phyloP scores from a whole-genome alignment of 64 coral and sea anemone genomes.

The Platygyra sinensis region DNA sequence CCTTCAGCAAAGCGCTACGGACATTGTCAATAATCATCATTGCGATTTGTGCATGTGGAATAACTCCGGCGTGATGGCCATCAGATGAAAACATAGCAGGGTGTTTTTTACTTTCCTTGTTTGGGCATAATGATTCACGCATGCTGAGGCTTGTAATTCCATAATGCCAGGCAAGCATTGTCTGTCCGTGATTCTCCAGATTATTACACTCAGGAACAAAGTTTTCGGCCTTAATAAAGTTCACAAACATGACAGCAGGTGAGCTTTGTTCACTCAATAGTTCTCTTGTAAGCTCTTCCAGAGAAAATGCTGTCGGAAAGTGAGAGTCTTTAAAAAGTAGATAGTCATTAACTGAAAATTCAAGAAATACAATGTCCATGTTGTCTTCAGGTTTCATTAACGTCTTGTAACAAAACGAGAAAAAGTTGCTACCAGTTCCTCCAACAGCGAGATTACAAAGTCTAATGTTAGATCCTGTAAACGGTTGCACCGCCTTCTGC shows the following conservation, averaged over 20 bases:
- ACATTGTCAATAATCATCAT: conserved; percentile 48
- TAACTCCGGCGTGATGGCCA: conserved; percentile 9
- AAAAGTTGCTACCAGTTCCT: conserved; percentile 12
- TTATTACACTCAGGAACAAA: conserved; percentile 30
- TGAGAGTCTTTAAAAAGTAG: background rate
- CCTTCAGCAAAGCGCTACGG: background rate
- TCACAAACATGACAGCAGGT: background rate
- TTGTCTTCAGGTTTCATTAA: background rate
- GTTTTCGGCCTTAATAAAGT: background rate
- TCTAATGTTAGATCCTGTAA: background rate
- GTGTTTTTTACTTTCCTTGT: background rate
- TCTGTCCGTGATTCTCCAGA: conserved; percentile 50
- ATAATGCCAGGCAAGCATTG: conserved; percentile 59
- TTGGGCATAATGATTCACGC: conserved; percentile 40
- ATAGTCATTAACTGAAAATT: conserved; percentile 12
- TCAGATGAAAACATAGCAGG: conserved; percentile 26
- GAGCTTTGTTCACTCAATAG: background rate
- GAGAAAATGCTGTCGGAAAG: background rate
- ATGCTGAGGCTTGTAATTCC: conserved; percentile 57
- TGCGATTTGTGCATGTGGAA: conserved; percentile 41
- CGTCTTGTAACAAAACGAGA: background rate
- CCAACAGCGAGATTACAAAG: conserved; percentile 9
- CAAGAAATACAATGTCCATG: conserved; percentile 1
- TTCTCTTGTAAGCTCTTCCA: background rate
- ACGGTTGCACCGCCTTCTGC: conserved; percentile 8